A percentile compares a stretch with the other conserved stretches of the same genome.
Evolutionary conservation across 2,113 vertebrate genomes (phyloP).

Genomic region (Terrapene triunguis): DNA sequence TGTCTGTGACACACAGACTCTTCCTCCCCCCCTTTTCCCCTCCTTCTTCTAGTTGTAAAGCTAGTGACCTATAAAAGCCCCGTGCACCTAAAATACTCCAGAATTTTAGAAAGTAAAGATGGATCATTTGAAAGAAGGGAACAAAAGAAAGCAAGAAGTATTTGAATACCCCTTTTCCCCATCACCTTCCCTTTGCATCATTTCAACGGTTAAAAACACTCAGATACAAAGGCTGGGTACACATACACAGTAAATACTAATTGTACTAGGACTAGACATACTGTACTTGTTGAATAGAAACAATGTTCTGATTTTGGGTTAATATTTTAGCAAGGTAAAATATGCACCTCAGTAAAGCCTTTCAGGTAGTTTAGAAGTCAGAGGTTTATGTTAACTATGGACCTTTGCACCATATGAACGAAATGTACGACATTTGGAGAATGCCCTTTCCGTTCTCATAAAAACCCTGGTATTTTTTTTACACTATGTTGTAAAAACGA

Average conservation of each 20-base stretch:
- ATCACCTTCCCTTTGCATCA: background rate
- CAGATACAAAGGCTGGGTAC: background rate
- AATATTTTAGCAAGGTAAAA: background rate
- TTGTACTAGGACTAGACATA: background rate
- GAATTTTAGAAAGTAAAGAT: conserved; percentile 12
- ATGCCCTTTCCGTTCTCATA: background rate
- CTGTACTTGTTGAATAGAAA: background rate
- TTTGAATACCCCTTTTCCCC: background rate
- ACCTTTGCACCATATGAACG: background rate
- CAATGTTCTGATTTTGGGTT: rapidly evolving
- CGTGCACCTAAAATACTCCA: conserved; percentile 40
- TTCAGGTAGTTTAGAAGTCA: conserved; percentile 6
- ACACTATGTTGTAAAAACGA: background rate
- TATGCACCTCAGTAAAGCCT: background rate
- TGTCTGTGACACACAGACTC: conserved; percentile 67
- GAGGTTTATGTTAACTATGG: background rate
- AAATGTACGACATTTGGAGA: background rate
- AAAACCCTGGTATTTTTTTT: background rate
- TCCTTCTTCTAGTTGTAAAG: conserved; percentile 49
- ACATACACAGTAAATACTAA: background rate
- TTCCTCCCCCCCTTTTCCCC: background rate
- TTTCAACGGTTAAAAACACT: background rate
- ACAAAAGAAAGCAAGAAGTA: background rate
- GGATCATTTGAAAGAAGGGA: background rate
- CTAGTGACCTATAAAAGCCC: conserved; percentile 68